Evolutionary conservation across 2,888 invertebrate species (phyloP), one percentile per base, ranked within the genome.

Genomic region (Drosophila antonietae): DNA sequence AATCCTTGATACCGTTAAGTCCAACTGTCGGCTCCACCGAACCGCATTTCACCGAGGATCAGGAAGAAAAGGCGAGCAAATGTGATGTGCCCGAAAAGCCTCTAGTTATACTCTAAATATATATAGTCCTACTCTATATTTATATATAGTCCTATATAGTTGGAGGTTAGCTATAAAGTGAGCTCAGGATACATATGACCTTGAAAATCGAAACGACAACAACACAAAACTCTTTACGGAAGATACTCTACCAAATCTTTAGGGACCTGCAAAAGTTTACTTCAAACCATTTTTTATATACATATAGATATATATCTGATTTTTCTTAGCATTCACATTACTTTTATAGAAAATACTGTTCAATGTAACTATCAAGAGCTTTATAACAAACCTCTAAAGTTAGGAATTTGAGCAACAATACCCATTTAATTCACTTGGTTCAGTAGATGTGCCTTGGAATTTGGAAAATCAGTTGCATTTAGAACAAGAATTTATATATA

Each of bases 1-100:
- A 93, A 69, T 92, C 92, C 3, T 73, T 93, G 43, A 90, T 93
- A 82, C 92, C 93, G 23, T 69, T 92, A 6, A 93, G 93, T 73
- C 92, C 92, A 14, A 83, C 91, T 20, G 90, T 83, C 4, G 91
- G 90, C 46, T 86, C 88, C 15, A 83, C 79, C 7, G 92, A 90
- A 51, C 91, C 88, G 67, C 85, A 80, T 4, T 88, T 88, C 47
- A 83, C 81, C 8, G 90, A 88, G 56, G 90, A 91, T 51, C 90
- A 91, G 23, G 91, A 91, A 68, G 92, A 92, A 43, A 91, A 91
- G 71, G 91, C 91, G 23, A 80, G 80, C 20, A 91, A 83, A 62
- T 91, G 91, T 63, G 91, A 92, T 75, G 87, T 91, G 53, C 90
- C 91, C 10, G 91, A 92, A 69, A 91, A 92, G 61, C 92, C 93